These are phyloP conservation scores for Ylistrum balloti DNA, from an alignment of 1,140 invertebrate species.

Conservation along the genomic window DNA sequence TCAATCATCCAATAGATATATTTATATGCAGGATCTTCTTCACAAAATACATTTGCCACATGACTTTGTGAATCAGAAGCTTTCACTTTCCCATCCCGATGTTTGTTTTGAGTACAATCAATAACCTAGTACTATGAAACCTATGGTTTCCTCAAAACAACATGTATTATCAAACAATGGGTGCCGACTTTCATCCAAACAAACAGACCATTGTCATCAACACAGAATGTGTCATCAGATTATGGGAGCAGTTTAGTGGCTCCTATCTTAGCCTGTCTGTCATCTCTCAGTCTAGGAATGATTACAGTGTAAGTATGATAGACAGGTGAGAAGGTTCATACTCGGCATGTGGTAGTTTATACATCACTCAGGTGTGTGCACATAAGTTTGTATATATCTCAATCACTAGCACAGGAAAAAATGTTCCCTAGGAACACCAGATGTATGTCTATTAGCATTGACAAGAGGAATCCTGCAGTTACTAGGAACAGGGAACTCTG, in stretches of 20 bases:
- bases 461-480: too few relatives aligned
- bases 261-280: not conserved
- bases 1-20: too few relatives aligned
- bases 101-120: not conserved
- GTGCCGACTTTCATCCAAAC: too few relatives aligned
- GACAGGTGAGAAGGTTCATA: not conserved
- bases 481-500: too few relatives aligned
- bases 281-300: too few relatives aligned
- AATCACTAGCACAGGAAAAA: not conserved
- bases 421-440: not conserved
- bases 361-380: not conserved
- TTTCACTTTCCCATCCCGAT: not conserved
- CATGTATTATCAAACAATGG: not conserved
- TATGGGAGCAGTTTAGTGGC: too few relatives aligned
- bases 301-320: not conserved
- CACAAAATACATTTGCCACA: too few relatives aligned
- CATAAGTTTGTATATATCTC: not conserved
- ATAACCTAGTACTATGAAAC: not conserved
- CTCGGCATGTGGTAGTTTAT: not conserved
- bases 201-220: too few relatives aligned
- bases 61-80: not conserved
- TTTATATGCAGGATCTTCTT: too few relatives aligned
- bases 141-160: constrained; percentile 34
- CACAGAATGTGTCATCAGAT: too few relatives aligned
- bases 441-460: not conserved